These are phyloP conservation scores for Azemiops feae DNA, from an alignment of 2,113 vertebrate species.

Conservation along the genomic window DNA sequence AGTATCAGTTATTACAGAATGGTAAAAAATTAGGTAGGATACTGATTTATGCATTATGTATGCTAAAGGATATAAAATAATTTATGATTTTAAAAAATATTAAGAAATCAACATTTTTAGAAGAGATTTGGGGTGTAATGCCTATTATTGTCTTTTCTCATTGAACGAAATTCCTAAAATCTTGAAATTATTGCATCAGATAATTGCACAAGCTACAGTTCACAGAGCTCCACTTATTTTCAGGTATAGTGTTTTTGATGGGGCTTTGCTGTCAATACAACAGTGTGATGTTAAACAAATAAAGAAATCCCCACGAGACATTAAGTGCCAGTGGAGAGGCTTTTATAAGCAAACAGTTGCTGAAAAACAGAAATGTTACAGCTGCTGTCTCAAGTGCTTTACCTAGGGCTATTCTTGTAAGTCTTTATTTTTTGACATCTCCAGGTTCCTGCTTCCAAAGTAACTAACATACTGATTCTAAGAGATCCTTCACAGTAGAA, in stretches of 20 bases:
- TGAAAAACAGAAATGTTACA: slow-evolving; percentile 21
- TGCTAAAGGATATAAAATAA: not conserved
- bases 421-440: slow-evolving; percentile 25
- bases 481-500: not conserved
- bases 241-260: slow-evolving; percentile 26
- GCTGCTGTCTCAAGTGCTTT: slow-evolving; percentile 20
- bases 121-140: not conserved
- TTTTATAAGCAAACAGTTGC: slow-evolving; percentile 29
- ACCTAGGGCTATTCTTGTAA: slow-evolving; percentile 15
- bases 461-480: not conserved
- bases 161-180: not conserved
- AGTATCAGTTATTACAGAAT: not conserved
- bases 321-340: slow-evolving; percentile 28
- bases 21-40: not conserved
- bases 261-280: slow-evolving; percentile 23
- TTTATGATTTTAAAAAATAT: not conserved
- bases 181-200: slow-evolving; percentile 5
- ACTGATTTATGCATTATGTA: not conserved
- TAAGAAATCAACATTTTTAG: not conserved
- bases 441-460: not conserved
- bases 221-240: slow-evolving; percentile 14
- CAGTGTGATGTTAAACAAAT: slow-evolving; percentile 29
- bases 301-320: slow-evolving; percentile 29
- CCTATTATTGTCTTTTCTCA: not conserved
- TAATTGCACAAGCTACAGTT: slow-evolving; percentile 23